Evolutionary conservation across 2,888 invertebrate genomes (phyloP).

Genomic region (Gymnosoma rotundatum): DNA sequence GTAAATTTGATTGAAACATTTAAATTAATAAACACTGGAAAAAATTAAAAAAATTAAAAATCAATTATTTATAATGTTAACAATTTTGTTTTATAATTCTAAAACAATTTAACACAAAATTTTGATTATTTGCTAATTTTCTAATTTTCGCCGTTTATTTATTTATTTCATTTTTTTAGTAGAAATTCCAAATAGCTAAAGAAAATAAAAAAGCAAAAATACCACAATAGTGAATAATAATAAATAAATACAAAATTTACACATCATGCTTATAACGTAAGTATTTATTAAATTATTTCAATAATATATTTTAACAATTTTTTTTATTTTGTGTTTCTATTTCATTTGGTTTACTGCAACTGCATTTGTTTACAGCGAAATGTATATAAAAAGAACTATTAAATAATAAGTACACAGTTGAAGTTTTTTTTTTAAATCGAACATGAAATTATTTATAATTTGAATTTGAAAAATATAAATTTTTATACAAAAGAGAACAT

Average conservation of each 20-base stretch:
- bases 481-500: neutral
- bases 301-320: neutral
- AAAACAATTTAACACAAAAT: neutral
- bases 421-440: constrained; percentile 22
- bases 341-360: neutral
- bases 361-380: constrained; percentile 12
- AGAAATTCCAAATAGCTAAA: constrained; percentile 44
- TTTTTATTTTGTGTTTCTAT: neutral
- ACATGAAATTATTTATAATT: constrained; percentile 47
- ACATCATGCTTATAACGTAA: constrained; percentile 76
- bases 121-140: neutral
- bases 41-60: neutral
- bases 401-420: constrained; percentile 5
- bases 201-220: constrained; percentile 14
- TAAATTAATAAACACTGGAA: neutral
- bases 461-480: no score
- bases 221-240: constrained; percentile 24
- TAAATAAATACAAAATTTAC: constrained; percentile 57
- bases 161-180: constrained; percentile 33
- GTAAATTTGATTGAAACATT: constrained; percentile 6
- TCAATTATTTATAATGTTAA: neutral
- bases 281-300: constrained; percentile 66
- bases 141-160: constrained; percentile 2
- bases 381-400: neutral
- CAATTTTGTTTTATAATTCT: neutral